These are phyloP conservation scores for Zosterops lateralis DNA, from an alignment of 2,113 vertebrate genomes.

Conservation along the genomic window DNA sequence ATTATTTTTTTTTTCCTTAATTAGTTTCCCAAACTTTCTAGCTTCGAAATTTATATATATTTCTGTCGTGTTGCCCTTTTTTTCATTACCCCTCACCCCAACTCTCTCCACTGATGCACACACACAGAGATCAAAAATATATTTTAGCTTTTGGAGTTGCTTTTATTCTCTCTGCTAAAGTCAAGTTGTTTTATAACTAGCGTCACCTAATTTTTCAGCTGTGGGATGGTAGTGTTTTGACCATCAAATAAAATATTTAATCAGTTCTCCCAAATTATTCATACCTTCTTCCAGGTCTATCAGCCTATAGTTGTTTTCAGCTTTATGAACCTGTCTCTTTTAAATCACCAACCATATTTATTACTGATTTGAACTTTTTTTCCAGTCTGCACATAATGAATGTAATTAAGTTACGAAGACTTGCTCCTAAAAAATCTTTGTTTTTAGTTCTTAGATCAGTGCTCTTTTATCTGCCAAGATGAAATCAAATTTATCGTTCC, in stretches of 20 bases:
- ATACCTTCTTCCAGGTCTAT: neutral
- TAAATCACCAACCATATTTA: constrained; percentile 21
- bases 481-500: constrained; percentile 1
- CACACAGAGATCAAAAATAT: neutral
- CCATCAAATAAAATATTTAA: constrained; percentile 61
- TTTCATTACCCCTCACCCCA: neutral
- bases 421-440: constrained; percentile 32
- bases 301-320: constrained; percentile 12
- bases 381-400: constrained; percentile 3
- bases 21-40: neutral
- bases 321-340: constrained; percentile 32
- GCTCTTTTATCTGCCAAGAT: constrained; percentile 35
- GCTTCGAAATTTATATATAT: neutral
- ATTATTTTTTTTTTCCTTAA: neutral
- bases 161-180: constrained; percentile 25
- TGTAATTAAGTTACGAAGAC: constrained; percentile 13
- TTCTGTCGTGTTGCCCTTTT: neutral
- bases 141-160: neutral
- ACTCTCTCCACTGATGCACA: fast-evolving
- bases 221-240: neutral
- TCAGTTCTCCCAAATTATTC: constrained; percentile 47
- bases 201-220: constrained; percentile 2
- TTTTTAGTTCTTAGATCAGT: constrained; percentile 26
- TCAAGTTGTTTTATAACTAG: neutral
- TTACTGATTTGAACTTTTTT: neutral